phyloP scores from a whole-genome alignment of 2,888 invertebrate species.

The Cheilosia variabilis region DNA sequence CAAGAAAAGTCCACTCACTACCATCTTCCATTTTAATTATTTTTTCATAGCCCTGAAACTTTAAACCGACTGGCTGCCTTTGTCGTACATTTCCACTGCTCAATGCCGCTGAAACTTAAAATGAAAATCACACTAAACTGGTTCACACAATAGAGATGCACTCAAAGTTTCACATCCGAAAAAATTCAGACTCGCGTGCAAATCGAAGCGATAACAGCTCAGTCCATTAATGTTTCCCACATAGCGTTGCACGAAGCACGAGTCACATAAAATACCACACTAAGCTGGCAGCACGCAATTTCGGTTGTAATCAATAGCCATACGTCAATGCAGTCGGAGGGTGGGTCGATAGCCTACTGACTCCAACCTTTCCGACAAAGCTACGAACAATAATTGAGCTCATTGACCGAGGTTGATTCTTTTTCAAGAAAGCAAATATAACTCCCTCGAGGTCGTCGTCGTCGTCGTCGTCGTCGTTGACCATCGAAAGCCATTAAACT shows the following conservation, averaged over 20 bases:
- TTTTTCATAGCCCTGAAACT: too few species aligned
- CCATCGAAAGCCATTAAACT: slow-evolving; percentile 37
- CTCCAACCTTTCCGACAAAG: background rate
- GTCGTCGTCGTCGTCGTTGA: slow-evolving; percentile 4
- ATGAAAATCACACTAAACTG: too few species aligned
- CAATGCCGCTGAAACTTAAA: too few species aligned
- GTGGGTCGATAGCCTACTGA: too few species aligned
- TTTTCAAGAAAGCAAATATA: slow-evolving; percentile 16
- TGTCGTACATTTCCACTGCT: too few species aligned
- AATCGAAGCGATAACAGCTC: background rate
- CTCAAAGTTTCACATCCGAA: background rate
- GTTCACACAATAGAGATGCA: too few species aligned
- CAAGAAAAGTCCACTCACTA: too few species aligned
- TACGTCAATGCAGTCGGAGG: background rate
- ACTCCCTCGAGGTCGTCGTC: background rate
- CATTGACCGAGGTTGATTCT: slow-evolving; percentile 9
- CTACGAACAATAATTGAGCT: slow-evolving; percentile 5
- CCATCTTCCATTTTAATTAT: too few species aligned
- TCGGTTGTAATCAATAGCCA: background rate
- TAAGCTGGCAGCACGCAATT: background rate
- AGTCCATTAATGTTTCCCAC: background rate
- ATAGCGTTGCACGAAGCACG: background rate
- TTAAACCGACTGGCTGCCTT: too few species aligned
- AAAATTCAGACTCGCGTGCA: background rate
- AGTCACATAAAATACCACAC: background rate